Conservation (phyloP, 2,113 vertebrate genomes). For the Tauraco erythrolophus region DNA sequence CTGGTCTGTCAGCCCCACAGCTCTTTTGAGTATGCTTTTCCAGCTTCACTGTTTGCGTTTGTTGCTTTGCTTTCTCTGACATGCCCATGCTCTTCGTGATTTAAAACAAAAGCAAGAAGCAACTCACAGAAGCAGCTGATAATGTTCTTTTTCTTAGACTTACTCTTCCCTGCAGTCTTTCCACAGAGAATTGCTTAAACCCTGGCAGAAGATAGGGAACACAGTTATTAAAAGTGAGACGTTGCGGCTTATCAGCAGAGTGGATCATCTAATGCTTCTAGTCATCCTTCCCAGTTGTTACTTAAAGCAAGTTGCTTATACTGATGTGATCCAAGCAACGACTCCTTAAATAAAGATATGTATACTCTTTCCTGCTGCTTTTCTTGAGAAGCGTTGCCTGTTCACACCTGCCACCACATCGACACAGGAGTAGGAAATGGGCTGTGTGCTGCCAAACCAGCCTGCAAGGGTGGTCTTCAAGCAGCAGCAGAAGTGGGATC, state of each 20-base stretch:
- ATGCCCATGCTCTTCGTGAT: not conserved
- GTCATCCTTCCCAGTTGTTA: not conserved
- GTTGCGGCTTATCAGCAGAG: not conserved
- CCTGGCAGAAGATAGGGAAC: not conserved
- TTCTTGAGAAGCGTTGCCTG: not conserved
- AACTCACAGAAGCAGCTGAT: not conserved
- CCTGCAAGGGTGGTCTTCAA: not conserved
- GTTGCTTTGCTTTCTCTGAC: not conserved
- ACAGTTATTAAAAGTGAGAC: not conserved
- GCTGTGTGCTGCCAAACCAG: not conserved
- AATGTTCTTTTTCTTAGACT: not conserved
- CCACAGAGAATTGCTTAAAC: not conserved
- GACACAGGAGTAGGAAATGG: not conserved
- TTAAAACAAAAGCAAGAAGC: not conserved
- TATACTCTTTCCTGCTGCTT: not conserved
- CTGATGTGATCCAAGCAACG: not conserved
- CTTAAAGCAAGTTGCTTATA: not conserved
- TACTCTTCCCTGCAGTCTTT: not conserved
- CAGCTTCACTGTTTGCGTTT: not conserved
- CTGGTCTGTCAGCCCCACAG: accelerated
- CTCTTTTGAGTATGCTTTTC: not conserved
- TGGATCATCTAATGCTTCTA: not conserved
- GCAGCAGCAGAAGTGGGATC: not conserved
- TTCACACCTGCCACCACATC: not conserved
- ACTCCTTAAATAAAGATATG: not conserved